Conservation (phyloP, 2,888 invertebrate genomes). For the Osmoderma eremita region DNA sequence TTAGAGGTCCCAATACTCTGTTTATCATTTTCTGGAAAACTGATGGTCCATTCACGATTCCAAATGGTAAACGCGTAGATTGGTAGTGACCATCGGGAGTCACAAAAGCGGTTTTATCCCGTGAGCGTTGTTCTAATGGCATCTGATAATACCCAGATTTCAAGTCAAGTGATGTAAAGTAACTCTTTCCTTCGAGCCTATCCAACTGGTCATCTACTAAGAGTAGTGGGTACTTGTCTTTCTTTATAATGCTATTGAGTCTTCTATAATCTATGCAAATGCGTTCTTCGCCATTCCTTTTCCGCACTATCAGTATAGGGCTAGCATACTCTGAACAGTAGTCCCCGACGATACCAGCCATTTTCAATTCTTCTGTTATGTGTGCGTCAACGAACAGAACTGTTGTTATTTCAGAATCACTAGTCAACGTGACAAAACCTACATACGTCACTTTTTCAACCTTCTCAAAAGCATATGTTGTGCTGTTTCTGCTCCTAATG, state of each 20-base stretch:
- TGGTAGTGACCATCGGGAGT: conserved; percentile 29
- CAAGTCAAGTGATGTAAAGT: conserved; percentile 13
- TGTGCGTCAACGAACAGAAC: too few relatives aligned
- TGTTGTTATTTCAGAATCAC: too few relatives aligned
- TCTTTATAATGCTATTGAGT: conserved; percentile 1
- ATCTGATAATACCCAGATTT: conserved; percentile 13
- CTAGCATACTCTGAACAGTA: conserved; percentile 24
- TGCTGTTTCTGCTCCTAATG: too few relatives aligned
- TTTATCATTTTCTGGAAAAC: conserved; percentile 22
- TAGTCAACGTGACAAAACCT: too few relatives aligned
- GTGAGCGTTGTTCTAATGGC: neutral
- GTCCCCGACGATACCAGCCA: conserved; percentile 21
- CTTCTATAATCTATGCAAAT: conserved; percentile 17
- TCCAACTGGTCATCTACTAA: conserved; percentile 35
- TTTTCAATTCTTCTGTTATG: conserved; percentile 28
- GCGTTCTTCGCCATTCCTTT: conserved; percentile 29
- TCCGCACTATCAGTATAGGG: conserved; percentile 23
- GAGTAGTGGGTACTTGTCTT: conserved; percentile 30
- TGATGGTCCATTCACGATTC: conserved; percentile 16
- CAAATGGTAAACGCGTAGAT: conserved; percentile 11
- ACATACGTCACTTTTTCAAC: too few relatives aligned
- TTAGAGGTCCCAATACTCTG: neutral
- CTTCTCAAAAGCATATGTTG: too few relatives aligned
- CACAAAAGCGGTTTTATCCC: conserved; percentile 11
- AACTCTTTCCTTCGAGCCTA: conserved; percentile 18